Conservation (phyloP, 1,140 invertebrate species). For the Pseudomyrmex sp. region DNA sequence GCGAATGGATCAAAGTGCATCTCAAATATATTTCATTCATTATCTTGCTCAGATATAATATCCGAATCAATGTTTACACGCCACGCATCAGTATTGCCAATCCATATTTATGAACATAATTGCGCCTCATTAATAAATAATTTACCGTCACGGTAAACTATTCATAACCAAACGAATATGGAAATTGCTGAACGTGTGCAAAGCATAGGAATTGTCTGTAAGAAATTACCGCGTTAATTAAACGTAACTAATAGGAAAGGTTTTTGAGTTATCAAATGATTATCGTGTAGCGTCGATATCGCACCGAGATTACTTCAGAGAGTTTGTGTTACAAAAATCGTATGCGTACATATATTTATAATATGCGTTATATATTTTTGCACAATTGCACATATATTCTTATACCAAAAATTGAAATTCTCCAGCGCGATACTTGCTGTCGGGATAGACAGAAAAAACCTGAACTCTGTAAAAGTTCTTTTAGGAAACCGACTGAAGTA, state of each 20-base stretch:
- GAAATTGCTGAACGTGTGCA: not conserved
- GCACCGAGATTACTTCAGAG: no score
- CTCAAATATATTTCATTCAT: slow-evolving; percentile 8
- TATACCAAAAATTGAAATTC: not conserved
- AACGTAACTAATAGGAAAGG: no score
- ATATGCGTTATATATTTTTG: no score
- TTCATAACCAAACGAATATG: slow-evolving; percentile 1
- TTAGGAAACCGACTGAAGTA: not conserved
- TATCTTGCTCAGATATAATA: not conserved
- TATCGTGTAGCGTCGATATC: no score
- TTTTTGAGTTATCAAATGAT: no score
- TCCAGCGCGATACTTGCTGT: not conserved
- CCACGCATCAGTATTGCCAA: slow-evolving; percentile 7
- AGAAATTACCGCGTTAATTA: not conserved
- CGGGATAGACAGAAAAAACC: not conserved
- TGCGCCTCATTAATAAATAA: slow-evolving; percentile 11
- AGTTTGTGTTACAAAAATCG: no score
- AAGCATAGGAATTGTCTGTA: not conserved
- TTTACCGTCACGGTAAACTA: not conserved
- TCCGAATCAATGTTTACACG: slow-evolving; percentile 5
- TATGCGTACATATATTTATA: no score
- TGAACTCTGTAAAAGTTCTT: not conserved
- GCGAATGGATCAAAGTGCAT: no score
- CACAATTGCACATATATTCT: no score
- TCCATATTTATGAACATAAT: slow-evolving; percentile 25